phyloP scores from a whole-genome alignment of 2,797 vertebrate species.

The Sphaeramia orbicularis region DNA sequence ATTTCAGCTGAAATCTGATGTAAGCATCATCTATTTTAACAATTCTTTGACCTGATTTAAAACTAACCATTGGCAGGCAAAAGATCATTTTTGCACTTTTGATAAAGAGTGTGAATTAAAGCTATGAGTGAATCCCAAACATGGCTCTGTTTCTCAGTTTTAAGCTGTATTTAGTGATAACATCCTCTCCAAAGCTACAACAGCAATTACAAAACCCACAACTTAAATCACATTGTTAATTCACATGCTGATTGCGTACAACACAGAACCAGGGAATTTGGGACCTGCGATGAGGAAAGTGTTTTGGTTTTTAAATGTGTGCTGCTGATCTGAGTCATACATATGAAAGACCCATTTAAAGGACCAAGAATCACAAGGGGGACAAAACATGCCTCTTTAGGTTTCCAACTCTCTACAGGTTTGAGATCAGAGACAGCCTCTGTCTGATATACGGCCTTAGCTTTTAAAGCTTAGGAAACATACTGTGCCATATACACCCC shows the following conservation, averaged over 20 bases:
- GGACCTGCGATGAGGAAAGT: constrained; percentile 58
- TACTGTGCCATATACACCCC: constrained; percentile 58
- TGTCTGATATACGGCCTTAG: constrained; percentile 57
- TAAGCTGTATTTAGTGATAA: constrained; percentile 29
- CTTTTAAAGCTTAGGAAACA: constrained; percentile 71
- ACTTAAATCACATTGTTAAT: constrained; percentile 71
- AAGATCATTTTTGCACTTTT: background rate
- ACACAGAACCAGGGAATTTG: constrained; percentile 63
- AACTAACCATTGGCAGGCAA: background rate
- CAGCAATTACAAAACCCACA: constrained; percentile 60
- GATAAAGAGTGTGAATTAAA: background rate
- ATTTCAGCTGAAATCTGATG: constrained; percentile 12
- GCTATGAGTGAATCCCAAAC: background rate
- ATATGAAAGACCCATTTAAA: constrained; percentile 80
- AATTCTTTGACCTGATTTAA: constrained; percentile 15
- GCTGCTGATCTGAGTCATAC: constrained; percentile 78
- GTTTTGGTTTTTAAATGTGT: constrained; percentile 80
- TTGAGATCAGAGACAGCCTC: constrained; percentile 75
- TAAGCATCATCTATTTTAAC: constrained; percentile 12
- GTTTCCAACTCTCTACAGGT: constrained; percentile 68
- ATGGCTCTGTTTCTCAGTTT: constrained; percentile 25
- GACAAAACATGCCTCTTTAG: constrained; percentile 63
- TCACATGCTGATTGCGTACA: constrained; percentile 70
- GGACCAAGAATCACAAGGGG: constrained; percentile 62
- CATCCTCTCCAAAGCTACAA: constrained; percentile 43